Conservation (phyloP, 2,113 vertebrate species). For the Rhabdomys dilectus region DNA sequence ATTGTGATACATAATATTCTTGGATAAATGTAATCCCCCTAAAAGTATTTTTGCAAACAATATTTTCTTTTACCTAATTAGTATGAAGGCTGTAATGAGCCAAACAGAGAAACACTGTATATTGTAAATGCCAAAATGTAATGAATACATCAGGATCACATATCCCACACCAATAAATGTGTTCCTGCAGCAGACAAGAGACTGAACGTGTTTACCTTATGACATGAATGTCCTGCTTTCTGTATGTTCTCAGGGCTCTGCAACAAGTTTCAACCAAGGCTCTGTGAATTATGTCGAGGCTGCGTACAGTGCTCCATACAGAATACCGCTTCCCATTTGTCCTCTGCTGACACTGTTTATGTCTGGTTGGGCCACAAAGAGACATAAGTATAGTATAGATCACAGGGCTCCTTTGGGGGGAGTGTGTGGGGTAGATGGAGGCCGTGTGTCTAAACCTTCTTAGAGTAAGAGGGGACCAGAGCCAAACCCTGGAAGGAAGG, state of each 20-base stretch:
- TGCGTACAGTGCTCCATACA: not conserved
- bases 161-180: not conserved
- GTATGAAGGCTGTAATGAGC: conserved; percentile 71
- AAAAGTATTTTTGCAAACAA: conserved; percentile 74
- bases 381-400: conserved; percentile 16
- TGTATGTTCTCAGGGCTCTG: not conserved
- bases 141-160: conserved; percentile 67
- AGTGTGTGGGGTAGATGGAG: not conserved
- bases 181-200: conserved; percentile 63
- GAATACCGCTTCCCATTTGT: conserved; percentile 55
- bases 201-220: conserved; percentile 58
- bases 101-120: conserved; percentile 66
- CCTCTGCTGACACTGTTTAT: conserved; percentile 71
- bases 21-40: conserved; percentile 76
- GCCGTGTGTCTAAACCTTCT: not conserved
- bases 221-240: conserved; percentile 64
- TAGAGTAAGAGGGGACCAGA: not conserved
- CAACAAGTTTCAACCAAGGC: conserved; percentile 46
- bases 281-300: not conserved
- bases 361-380: conserved; percentile 50
- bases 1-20: conserved; percentile 77
- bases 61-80: conserved; percentile 66
- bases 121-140: conserved; percentile 74
- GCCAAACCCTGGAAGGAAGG: not conserved
- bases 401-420: not conserved